Conservation (phyloP, 2,888 invertebrate species). For the Bellardia pandia region DNA sequence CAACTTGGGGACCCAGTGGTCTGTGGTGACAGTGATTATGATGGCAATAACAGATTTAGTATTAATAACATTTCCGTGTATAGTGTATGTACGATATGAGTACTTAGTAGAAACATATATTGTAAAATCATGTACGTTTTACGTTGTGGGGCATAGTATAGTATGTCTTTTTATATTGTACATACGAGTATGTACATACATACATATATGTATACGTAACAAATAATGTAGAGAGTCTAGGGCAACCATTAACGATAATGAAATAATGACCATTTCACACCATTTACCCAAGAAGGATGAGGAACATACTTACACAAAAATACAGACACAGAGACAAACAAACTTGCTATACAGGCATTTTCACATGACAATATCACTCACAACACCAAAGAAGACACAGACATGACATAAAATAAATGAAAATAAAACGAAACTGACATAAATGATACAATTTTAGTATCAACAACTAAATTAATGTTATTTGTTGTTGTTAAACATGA, state of each 20-base stretch:
- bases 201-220: neutral
- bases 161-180: neutral
- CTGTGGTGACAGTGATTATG: conserved; percentile 50
- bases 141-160: conserved; percentile 16
- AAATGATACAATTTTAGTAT: conserved; percentile 67
- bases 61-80: conserved; percentile 71
- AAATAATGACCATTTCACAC: conserved; percentile 73
- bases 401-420: conserved; percentile 17
- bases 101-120: neutral
- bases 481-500: conserved; percentile 70
- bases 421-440: conserved; percentile 65
- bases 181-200: too few relatives aligned
- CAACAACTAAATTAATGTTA: conserved; percentile 71
- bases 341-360: neutral
- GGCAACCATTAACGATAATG: conserved; percentile 69
- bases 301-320: conserved; percentile 29
- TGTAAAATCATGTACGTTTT: conserved; percentile 12
- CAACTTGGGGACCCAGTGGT: neutral
- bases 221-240: conserved; percentile 34
- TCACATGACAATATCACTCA: neutral
- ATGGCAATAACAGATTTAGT: conserved; percentile 63
- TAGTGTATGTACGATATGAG: neutral
- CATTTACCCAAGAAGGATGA: conserved; percentile 55
- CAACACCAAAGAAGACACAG: neutral
- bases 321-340: neutral